Base-by-base conservation (phyloP, 1,140 invertebrate species). In the Drosophila nannoptera region DNA sequence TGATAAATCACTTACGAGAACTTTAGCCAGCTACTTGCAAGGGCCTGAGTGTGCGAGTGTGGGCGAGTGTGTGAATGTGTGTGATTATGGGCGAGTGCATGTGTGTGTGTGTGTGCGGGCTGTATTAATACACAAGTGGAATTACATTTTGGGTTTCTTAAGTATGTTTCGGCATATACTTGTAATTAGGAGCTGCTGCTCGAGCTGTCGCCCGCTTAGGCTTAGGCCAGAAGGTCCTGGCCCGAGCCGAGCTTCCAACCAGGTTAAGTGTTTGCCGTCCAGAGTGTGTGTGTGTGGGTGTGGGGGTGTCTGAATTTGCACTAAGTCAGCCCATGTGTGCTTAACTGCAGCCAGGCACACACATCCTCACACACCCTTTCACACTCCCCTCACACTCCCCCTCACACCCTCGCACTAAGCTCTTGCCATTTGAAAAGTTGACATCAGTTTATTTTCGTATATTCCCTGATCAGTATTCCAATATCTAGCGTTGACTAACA, bases 1-100 rank as follows among this genome's bases (percentile, higher is more conserved):
- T 69, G 69, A 84, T 84, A 83, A 83, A 84, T 83, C 76, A 86
- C 69, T 68, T 69, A 72, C 73, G 66, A 80, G 69, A 84, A 80
- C 76, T 80, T 76, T 73, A 62, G 45, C 42, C 11, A 42, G n/a
- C 14, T 36, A 52, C 42, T 35, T 64, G 43, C 40, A n/a, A n/a
- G 22, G 5, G 33, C 31, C 43, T 73, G 62, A 64, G 55, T 48
- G 60, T 68, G 48, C 35, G 52, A 52, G 56, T 64, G 16, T 56
- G 40, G n/a, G n/a, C n/a, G n/a, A n/a, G n/a, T n/a, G n/a, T n/a
- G n/a, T n/a, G n/a, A n/a, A n/a, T n/a, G n/a, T n/a, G n/a, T n/a
- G n/a, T n/a, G n/a, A n/a, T n/a, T n/a, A n/a, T 56, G n/a, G 50
- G 40, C 68, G 32, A 7, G 46, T 48, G 36, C 31, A 14, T 31